Conservation (phyloP, 2,888 invertebrate species). For the Caenorhabditis zanzibari region DNA sequence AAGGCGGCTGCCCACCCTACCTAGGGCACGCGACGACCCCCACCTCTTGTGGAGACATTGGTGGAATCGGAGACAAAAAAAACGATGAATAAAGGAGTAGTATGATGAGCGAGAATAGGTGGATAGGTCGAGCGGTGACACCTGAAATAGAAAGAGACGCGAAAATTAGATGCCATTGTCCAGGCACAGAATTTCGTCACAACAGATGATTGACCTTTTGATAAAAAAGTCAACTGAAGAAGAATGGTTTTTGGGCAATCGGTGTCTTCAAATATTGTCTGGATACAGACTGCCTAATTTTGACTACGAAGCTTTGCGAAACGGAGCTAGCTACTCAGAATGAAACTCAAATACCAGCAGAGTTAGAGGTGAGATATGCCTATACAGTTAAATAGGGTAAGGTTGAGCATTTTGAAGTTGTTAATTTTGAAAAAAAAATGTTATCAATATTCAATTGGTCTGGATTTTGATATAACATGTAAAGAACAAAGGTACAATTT, state of each 20-base stretch:
- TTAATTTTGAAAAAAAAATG: too few relatives aligned
- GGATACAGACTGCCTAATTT: too few relatives aligned
- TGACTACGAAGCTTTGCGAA: too few relatives aligned
- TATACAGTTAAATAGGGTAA: too few relatives aligned
- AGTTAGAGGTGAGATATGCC: too few relatives aligned
- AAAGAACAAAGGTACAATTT: too few relatives aligned
- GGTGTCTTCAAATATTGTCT: too few relatives aligned
- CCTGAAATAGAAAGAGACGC: constrained; percentile 13
- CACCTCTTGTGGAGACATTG: constrained; percentile 30
- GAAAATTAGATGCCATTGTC: constrained; percentile 37
- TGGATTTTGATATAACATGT: too few relatives aligned
- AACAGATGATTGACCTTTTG: constrained; percentile 49
- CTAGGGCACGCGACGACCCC: constrained; percentile 65
- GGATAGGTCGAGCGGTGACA: constrained; percentile 10
- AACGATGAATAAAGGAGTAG: constrained; percentile 19
- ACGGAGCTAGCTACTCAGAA: too few relatives aligned
- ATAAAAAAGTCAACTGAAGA: not conserved
- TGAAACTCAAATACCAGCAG: too few relatives aligned
- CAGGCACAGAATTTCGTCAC: constrained; percentile 46
- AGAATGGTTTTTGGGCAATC: not conserved
- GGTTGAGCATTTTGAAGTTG: too few relatives aligned
- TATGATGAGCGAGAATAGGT: constrained; percentile 17
- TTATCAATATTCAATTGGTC: too few relatives aligned
- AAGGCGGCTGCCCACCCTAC: constrained; percentile 65
- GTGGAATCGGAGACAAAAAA: constrained; percentile 5